These are phyloP conservation scores for Zhuqinia jingwanae DNA, from an alignment of 2,888 invertebrate species.

Conservation along the genomic window DNA sequence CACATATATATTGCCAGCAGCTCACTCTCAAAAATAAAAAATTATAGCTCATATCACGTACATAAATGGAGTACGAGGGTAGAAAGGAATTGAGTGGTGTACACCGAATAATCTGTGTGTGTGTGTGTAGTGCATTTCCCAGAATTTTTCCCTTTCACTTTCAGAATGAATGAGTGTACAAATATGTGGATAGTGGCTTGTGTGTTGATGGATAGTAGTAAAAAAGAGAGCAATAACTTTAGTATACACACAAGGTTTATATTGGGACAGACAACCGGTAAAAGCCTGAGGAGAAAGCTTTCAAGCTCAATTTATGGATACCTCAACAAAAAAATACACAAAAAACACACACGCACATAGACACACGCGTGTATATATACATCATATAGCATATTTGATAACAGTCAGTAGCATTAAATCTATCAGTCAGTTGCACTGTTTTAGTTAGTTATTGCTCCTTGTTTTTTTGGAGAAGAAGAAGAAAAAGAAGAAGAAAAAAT, in stretches of 20 bases:
- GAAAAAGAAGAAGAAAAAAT: neutral
- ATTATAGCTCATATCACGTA: slow-evolving; percentile 63
- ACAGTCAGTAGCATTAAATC: slow-evolving; percentile 40
- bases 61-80: slow-evolving; percentile 53
- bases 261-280: slow-evolving; percentile 70
- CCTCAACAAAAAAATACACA: slow-evolving; percentile 24
- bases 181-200: neutral
- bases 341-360: slow-evolving; percentile 15
- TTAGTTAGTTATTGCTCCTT: slow-evolving; percentile 31
- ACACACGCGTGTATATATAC: neutral
- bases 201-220: slow-evolving; percentile 18
- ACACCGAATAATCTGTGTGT: too few relatives aligned
- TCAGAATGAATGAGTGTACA: neutral
- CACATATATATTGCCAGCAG: too few relatives aligned
- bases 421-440: slow-evolving; percentile 5
- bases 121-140: too few relatives aligned
- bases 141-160: slow-evolving; percentile 5
- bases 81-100: slow-evolving; percentile 55
- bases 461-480: slow-evolving; percentile 1
- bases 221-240: slow-evolving; percentile 62
- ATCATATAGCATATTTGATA: neutral
- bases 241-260: slow-evolving; percentile 58
- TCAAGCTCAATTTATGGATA: slow-evolving; percentile 70
- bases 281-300: slow-evolving; percentile 73
- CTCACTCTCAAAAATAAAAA: slow-evolving; percentile 49